Percentiles rank a stretch among this genome's conserved stretches.
phyloP scores from a whole-genome alignment of 2,113 vertebrate species.

The Spea bombifrons region DNA sequence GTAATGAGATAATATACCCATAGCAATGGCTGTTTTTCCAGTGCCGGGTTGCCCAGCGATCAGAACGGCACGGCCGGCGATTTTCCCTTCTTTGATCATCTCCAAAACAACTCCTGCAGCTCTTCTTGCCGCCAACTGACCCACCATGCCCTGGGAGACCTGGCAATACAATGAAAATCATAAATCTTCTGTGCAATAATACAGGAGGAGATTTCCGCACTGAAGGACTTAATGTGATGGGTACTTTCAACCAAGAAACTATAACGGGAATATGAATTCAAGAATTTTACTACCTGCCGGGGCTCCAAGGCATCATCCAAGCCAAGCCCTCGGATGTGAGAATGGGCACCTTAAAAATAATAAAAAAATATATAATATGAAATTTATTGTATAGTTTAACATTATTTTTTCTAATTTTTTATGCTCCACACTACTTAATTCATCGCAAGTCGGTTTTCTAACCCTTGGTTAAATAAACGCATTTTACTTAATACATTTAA shows the following conservation, averaged over 20 bases:
- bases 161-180: conserved; percentile 46
- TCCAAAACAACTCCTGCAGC: conserved; percentile 86
- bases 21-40: conserved; percentile 90
- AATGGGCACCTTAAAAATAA: conserved; percentile 79
- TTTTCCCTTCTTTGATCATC: conserved; percentile 93
- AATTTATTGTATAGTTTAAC: too few relatives aligned
- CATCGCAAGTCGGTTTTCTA: too few relatives aligned
- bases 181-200: neutral
- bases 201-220: neutral
- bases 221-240: neutral
- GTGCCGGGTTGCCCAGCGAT: conserved; percentile 90
- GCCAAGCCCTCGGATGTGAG: conserved; percentile 88
- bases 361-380: neutral
- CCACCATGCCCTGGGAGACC: conserved; percentile 93
- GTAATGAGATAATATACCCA: conserved; percentile 67
- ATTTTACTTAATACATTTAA: too few relatives aligned
- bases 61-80: conserved; percentile 84
- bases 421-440: too few relatives aligned
- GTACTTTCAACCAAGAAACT: neutral
- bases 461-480: too few relatives aligned
- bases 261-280: neutral
- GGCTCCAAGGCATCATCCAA: conserved; percentile 89
- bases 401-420: too few relatives aligned
- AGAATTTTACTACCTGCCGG: conserved; percentile 72
- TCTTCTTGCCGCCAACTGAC: conserved; percentile 83